These are phyloP conservation scores for Latheticus oryzae DNA, from an alignment of 2,888 invertebrate genomes.

Conservation along the genomic window DNA sequence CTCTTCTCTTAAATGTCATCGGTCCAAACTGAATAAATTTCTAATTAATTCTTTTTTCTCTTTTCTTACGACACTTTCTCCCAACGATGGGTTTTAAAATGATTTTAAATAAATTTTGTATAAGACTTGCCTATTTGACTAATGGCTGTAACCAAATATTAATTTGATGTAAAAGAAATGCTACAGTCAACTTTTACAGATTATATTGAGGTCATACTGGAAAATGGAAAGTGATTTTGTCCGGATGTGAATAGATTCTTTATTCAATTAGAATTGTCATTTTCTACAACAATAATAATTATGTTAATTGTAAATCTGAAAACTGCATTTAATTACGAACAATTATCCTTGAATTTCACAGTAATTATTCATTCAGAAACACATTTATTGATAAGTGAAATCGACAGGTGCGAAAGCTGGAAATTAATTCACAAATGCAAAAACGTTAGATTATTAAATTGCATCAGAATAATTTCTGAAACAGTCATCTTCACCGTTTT, in stretches of 20 bases:
- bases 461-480: slow-evolving; percentile 25
- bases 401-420: slow-evolving; percentile 8
- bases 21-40: slow-evolving; percentile 1
- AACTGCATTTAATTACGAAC: no score
- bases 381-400: background rate
- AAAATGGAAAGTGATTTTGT: slow-evolving; percentile 39
- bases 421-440: no score
- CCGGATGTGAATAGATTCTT: no score
- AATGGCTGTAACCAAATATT: no score
- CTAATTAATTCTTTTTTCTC: slow-evolving; percentile 7
- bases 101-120: no score
- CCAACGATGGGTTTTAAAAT: no score
- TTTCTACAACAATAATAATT: no score
- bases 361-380: background rate
- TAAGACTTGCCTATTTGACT: no score
- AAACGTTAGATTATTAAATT: slow-evolving; percentile 7
- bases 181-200: slow-evolving; percentile 28
- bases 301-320: no score
- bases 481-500: background rate
- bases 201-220: slow-evolving; percentile 31
- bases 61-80: slow-evolving; percentile 1
- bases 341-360: no score
- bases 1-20: slow-evolving; percentile 6
- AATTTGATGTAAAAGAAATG: no score
- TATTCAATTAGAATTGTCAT: no score